phyloP scores from a whole-genome alignment of 2,113 vertebrate species.

The Cynoglossus semilaevis region DNA sequence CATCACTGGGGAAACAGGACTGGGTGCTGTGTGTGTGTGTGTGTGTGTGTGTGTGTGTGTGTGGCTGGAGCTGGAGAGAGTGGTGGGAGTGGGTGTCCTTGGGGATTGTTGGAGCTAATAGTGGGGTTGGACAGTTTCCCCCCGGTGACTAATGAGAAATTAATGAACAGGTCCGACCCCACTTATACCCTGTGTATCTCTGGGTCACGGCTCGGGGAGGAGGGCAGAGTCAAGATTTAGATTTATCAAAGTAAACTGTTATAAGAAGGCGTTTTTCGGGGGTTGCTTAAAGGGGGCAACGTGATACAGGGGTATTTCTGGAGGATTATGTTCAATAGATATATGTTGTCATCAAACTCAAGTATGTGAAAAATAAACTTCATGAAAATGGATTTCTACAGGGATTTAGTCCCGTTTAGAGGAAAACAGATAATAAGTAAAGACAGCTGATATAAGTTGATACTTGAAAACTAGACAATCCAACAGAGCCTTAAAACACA shows the following conservation, averaged over 20 bases:
- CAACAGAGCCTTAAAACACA: too few relatives aligned
- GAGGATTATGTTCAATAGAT: background rate
- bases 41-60: conserved; percentile 20
- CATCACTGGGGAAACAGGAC: conserved; percentile 56
- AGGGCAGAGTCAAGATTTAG: conserved; percentile 35
- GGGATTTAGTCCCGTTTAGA: too few relatives aligned
- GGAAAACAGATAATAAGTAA: too few relatives aligned
- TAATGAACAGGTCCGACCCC: conserved; percentile 55
- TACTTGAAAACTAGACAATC: too few relatives aligned
- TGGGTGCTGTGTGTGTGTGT: conserved; percentile 21
- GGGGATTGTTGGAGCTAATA: conserved; percentile 46
- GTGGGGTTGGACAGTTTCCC: conserved; percentile 55
- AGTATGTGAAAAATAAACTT: too few relatives aligned
- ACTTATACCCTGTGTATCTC: conserved; percentile 37
- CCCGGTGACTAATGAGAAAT: conserved; percentile 64
- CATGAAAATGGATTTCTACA: too few relatives aligned
- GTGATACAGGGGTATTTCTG: conserved; percentile 9
- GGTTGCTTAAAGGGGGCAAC: too few relatives aligned
- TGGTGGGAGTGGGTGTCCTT: conserved; percentile 19
- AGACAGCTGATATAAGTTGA: too few relatives aligned
- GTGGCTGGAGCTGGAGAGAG: conserved; percentile 22
- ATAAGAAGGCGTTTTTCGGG: conserved; percentile 13
- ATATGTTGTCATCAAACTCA: too few relatives aligned
- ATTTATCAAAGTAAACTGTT: conserved; percentile 41
- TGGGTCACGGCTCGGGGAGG: conserved; percentile 19